Conservation (phyloP, 2,888 invertebrate species). For the Amiota communis region DNA sequence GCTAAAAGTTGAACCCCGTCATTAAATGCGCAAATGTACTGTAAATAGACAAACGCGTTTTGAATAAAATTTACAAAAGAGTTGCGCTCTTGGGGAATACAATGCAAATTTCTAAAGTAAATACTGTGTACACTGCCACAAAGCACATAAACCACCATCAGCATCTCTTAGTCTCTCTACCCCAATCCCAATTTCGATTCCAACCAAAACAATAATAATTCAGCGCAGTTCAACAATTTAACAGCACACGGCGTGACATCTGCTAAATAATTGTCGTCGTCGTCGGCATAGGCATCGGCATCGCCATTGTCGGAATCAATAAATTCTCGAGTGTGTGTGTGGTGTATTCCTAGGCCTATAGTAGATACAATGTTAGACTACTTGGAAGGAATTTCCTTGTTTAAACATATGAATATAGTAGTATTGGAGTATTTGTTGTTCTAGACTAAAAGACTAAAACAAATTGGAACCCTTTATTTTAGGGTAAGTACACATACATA, state of each 20-base stretch:
- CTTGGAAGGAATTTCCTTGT: not conserved
- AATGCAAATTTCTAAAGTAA: conserved; percentile 60
- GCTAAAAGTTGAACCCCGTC: conserved; percentile 60
- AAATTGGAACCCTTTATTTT: not conserved
- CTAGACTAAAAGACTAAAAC: conserved; percentile 9
- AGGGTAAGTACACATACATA: not conserved
- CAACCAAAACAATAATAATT: conserved; percentile 23
- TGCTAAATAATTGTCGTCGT: conserved; percentile 44
- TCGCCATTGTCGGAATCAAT: conserved; percentile 60
- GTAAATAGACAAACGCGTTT: conserved; percentile 73
- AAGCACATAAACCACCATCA: conserved; percentile 20
- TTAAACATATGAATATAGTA: not conserved
- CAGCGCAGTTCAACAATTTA: conserved; percentile 44
- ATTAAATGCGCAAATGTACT: conserved; percentile 74
- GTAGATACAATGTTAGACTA: no score
- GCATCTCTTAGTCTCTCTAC: conserved; percentile 33
- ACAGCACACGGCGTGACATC: conserved; percentile 22
- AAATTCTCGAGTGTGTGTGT: conserved; percentile 30
- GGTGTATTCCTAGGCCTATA: no score
- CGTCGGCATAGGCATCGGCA: conserved; percentile 45
- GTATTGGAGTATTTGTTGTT: conserved; percentile 14
- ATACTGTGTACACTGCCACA: conserved; percentile 36
- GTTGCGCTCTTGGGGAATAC: conserved; percentile 44
- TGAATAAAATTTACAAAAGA: conserved; percentile 70
- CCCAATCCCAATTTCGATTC: conserved; percentile 10